Conservation (phyloP, 1,140 invertebrate species). For the Lasioglossum baleicum region DNA sequence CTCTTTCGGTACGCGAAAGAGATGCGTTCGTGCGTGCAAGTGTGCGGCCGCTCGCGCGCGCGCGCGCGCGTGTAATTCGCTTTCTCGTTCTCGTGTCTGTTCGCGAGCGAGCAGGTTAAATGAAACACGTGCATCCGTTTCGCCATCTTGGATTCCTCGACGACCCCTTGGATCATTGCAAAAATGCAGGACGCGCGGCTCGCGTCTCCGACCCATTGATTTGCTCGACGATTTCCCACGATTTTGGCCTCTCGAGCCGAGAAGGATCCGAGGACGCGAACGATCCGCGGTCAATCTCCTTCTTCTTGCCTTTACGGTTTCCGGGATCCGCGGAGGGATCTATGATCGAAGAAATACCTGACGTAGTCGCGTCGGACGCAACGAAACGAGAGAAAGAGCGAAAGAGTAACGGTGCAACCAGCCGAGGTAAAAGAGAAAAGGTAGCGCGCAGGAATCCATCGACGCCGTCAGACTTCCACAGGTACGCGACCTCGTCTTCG, state of each 20-base stretch:
- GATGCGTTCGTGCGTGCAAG: no score
- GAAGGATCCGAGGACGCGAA: constrained; percentile 5
- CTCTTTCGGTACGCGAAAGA: no score
- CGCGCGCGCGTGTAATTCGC: neutral
- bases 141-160: constrained; percentile 78
- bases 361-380: neutral
- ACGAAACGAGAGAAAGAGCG: constrained; percentile 24
- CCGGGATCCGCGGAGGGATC: no score
- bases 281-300: no score
- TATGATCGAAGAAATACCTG: neutral
- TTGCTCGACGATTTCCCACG: constrained; percentile 50
- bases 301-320: no score
- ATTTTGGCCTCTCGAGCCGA: constrained; percentile 27
- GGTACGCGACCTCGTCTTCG: constrained; percentile 60
- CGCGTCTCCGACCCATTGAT: constrained; percentile 60
- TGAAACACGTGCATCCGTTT: constrained; percentile 70
- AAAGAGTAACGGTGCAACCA: neutral
- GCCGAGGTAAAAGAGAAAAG: neutral
- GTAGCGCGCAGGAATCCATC: constrained; percentile 48
- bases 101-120: constrained; percentile 62
- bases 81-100: constrained; percentile 58
- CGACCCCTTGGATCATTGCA: constrained; percentile 78
- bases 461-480: constrained; percentile 45
- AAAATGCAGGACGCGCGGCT: constrained; percentile 76
- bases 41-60: no score